Conservation (phyloP, 2,797 vertebrate species). For the Tinamus major region DNA sequence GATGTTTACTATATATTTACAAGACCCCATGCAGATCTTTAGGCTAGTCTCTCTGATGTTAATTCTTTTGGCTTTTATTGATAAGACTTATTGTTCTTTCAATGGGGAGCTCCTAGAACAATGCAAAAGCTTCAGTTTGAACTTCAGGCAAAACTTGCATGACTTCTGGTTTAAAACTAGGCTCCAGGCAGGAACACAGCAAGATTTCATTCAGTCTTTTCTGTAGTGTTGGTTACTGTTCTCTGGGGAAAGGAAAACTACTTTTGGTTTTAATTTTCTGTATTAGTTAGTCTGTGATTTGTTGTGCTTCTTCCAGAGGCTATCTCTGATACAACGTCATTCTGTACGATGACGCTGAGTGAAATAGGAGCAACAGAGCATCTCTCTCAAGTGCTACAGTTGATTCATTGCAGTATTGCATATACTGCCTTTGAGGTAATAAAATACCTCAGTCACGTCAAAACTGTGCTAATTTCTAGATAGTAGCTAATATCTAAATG, state of each 20-base stretch:
- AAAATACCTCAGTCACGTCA: not conserved
- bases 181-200: not conserved
- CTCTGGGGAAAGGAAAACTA: not conserved
- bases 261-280: not conserved
- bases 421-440: not conserved
- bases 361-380: not conserved
- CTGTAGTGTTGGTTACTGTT: not conserved
- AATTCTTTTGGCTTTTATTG: slow-evolving; percentile 9
- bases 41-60: not conserved
- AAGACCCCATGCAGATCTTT: slow-evolving; percentile 18
- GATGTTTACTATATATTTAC: slow-evolving; percentile 15
- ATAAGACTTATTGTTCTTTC: slow-evolving; percentile 9
- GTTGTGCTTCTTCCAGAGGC: slow-evolving; percentile 1
- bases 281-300: slow-evolving; percentile 16
- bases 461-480: not conserved
- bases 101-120: not conserved
- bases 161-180: slow-evolving; percentile 2
- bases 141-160: slow-evolving; percentile 12
- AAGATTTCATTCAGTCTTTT: slow-evolving; percentile 24
- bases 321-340: not conserved
- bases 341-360: not conserved
- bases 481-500: not conserved
- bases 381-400: not conserved
- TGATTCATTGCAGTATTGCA: not conserved
- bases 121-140: not conserved